Evolutionary conservation across 2,797 vertebrate species (phyloP).

Genomic region (Threskiornis aethiopicus): DNA sequence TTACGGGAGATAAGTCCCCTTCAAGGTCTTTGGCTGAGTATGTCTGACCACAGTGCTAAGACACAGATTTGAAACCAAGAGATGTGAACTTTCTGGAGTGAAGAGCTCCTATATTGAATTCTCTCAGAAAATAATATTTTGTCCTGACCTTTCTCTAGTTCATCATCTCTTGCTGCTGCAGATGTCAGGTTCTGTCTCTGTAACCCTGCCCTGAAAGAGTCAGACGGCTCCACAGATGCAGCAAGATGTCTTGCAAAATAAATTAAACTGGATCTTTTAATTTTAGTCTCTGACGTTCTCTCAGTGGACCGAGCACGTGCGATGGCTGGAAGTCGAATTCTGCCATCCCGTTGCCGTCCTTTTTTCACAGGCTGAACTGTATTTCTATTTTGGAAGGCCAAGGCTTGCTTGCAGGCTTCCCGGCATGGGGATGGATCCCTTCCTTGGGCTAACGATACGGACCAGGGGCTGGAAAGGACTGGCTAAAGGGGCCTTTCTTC

Average conservation of each 20-base stretch:
- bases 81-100: neutral
- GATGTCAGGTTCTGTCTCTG: conserved; percentile 29
- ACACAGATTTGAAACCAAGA: neutral
- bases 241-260: neutral
- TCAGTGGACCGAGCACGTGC: neutral
- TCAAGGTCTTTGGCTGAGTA: neutral
- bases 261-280: neutral
- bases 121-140: neutral
- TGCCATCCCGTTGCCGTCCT: neutral
- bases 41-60: neutral
- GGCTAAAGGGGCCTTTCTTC: neutral
- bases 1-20: neutral
- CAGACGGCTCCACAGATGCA: neutral
- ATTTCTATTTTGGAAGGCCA: neutral
- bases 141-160: conserved; percentile 16
- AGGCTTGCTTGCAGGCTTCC: neutral
- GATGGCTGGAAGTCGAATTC: neutral
- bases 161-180: conserved; percentile 7
- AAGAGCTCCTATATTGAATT: neutral
- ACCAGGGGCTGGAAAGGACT: neutral
- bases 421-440: neutral
- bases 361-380: neutral
- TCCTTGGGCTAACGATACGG: neutral
- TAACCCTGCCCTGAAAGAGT: neutral
- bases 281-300: neutral